Conservation (phyloP, 2,888 invertebrate genomes). For the Yponomeuta malinellus region DNA sequence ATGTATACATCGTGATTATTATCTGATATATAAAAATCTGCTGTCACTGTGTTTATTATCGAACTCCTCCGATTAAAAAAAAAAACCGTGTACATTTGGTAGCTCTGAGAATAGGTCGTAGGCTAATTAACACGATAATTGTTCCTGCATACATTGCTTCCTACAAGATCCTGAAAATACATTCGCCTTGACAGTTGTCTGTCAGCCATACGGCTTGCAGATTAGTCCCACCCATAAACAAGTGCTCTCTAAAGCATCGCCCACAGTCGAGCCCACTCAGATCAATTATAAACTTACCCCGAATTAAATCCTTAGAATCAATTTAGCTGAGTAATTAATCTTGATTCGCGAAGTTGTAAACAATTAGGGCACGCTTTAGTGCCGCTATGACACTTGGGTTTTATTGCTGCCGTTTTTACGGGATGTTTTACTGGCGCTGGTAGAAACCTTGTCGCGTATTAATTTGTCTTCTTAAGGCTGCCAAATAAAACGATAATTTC, state of each 20-base stretch:
- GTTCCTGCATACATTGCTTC: too few relatives aligned
- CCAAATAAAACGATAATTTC: too few relatives aligned
- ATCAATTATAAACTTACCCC: neutral
- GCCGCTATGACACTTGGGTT: neutral
- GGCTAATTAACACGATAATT: too few relatives aligned
- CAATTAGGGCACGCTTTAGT: neutral
- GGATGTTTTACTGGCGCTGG: neutral
- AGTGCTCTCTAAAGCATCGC: neutral
- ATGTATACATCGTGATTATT: too few relatives aligned
- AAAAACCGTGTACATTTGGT: too few relatives aligned
- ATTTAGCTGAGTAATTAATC: conserved; percentile 4
- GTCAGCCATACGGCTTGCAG: neutral
- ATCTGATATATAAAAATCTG: too few relatives aligned
- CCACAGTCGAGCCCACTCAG: neutral
- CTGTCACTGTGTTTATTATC: too few relatives aligned
- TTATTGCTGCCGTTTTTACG: neutral
- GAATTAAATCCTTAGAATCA: conserved; percentile 1
- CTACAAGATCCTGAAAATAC: too few relatives aligned
- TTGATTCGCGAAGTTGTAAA: conserved; percentile 10
- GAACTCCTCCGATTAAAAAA: too few relatives aligned
- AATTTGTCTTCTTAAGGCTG: too few relatives aligned
- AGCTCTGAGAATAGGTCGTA: too few relatives aligned
- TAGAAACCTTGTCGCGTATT: neutral
- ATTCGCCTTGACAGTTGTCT: too few relatives aligned
- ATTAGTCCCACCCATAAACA: neutral